Base-by-base conservation (phyloP, 2,888 invertebrate species). In the Parnassius apollo region DNA sequence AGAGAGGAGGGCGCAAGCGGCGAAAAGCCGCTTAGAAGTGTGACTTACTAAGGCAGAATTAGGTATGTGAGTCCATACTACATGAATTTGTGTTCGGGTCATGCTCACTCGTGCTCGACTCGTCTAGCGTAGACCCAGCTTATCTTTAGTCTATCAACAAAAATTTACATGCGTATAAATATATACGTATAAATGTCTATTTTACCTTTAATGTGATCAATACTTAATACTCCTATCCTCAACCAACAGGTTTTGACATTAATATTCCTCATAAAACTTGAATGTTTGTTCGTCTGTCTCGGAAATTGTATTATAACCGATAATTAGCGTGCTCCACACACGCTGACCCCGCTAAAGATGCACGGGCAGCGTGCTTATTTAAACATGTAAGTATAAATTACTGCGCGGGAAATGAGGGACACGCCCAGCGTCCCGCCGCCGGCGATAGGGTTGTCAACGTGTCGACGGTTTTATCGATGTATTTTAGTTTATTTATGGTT, bases 361-460 rank as follows among this genome's bases (percentile, higher is more conserved):
- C 74, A 79, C 80, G 75, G 75, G 74, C 74, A 75, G 70, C 75
- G 75, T 81, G 80, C 85, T 89, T 89, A 87, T 87, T 88, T 89
- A 86, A 86, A 81, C 81, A 84, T 77, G 80, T 72, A 76, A 76
- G 87, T 82, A 87, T 91, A 88, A 90, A 88, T 91, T 90, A 90
- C 86, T 79, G 80, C 75, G 75, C 61, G 76, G 76, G 84, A 81
- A 77, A 84, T 83, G 86, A 83, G 80, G 54, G 84, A 74, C 85
- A 83, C 90, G 91, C 91, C 90, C 86, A 77, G 71, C 76, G 73
- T 71, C 76, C 67, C 78, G 85, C 87, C 81, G 74, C 72, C 65
- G 82, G 83, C 77, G 68, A 13, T 81, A 78, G 80, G 57, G 81
- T 61, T 71, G 84, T 64, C 69, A 18, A 54, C 18, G 42, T 11